Conservation (phyloP, 2,888 invertebrate genomes). For the Hypolimnas misippus region DNA sequence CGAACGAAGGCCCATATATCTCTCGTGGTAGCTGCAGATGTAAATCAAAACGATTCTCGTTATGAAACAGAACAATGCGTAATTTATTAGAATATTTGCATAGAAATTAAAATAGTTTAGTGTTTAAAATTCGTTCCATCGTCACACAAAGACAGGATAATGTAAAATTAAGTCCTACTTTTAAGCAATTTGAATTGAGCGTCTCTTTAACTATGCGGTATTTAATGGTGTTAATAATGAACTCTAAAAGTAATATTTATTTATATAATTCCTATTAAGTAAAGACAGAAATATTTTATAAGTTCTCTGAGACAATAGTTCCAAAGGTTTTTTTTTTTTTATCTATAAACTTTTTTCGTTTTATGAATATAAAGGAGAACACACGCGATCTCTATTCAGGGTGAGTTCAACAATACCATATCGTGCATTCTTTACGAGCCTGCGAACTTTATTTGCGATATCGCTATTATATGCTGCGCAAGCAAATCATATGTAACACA, state of each 20-base stretch:
- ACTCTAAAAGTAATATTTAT: not conserved
- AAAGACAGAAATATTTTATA: no score
- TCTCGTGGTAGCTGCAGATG: not conserved
- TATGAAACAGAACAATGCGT: slow-evolving; percentile 18
- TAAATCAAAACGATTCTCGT: slow-evolving; percentile 20
- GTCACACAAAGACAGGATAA: not conserved
- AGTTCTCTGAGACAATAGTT: not conserved
- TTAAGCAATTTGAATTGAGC: not conserved
- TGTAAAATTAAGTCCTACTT: not conserved
- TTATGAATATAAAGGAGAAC: slow-evolving; percentile 20
- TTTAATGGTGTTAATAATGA: not conserved
- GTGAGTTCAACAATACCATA: slow-evolving; percentile 54
- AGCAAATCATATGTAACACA: not conserved
- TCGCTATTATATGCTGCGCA: no score
- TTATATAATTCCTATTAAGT: no score
- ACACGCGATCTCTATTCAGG: slow-evolving; percentile 52
- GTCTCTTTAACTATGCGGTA: not conserved
- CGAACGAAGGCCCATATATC: not conserved
- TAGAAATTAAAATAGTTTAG: slow-evolving; percentile 12
- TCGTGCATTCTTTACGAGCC: slow-evolving; percentile 62
- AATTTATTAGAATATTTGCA: slow-evolving; percentile 26
- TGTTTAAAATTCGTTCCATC: slow-evolving; percentile 9
- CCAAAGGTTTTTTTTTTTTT: not conserved
- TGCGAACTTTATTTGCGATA: slow-evolving; percentile 25
- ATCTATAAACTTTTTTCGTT: slow-evolving; percentile 12